A percentile compares a stretch with the other conserved stretches of the same genome.
phyloP scores from a whole-genome alignment of 2,888 invertebrate genomes.

The Caenorhabditis sp. region DNA sequence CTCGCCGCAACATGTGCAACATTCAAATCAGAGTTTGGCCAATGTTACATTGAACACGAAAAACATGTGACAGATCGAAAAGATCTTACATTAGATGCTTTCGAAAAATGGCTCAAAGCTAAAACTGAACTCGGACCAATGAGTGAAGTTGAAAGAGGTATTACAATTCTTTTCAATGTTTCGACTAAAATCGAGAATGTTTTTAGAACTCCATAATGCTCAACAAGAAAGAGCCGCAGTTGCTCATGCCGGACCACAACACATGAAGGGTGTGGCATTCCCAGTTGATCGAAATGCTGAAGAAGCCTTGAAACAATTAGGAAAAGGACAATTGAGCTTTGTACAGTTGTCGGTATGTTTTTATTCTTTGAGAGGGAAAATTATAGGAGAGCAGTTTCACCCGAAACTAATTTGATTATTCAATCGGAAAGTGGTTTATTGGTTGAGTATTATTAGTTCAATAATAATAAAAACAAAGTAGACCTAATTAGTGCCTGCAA shows the following conservation, averaged over 20 bases:
- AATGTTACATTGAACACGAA: constrained; percentile 91
- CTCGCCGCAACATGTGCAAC: constrained; percentile 97
- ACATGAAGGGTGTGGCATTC: constrained; percentile 80
- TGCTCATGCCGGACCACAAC: constrained; percentile 68
- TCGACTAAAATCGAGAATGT: background rate
- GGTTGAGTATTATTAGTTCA: background rate
- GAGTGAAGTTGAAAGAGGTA: constrained; percentile 76
- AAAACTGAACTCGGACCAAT: constrained; percentile 87
- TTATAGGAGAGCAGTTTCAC: background rate
- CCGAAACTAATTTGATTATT: background rate
- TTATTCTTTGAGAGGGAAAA: background rate
- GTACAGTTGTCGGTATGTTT: constrained; percentile 80
- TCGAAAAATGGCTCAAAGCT: constrained; percentile 81
- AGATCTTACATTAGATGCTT: constrained; percentile 84
- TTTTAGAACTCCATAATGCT: constrained; percentile 54
- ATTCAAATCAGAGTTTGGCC: constrained; percentile 92
- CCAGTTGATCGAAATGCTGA: constrained; percentile 85
- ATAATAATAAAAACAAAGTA: background rate
- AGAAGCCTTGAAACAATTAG: constrained; percentile 81
- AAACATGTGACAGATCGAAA: constrained; percentile 81
- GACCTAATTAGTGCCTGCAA: background rate
- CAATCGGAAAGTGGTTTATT: background rate
- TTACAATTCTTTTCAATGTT: background rate
- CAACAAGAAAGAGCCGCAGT: constrained; percentile 53
- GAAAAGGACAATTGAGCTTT: constrained; percentile 83